Conservation (phyloP, 2,888 invertebrate genomes). For the Drosophila cognata region DNA sequence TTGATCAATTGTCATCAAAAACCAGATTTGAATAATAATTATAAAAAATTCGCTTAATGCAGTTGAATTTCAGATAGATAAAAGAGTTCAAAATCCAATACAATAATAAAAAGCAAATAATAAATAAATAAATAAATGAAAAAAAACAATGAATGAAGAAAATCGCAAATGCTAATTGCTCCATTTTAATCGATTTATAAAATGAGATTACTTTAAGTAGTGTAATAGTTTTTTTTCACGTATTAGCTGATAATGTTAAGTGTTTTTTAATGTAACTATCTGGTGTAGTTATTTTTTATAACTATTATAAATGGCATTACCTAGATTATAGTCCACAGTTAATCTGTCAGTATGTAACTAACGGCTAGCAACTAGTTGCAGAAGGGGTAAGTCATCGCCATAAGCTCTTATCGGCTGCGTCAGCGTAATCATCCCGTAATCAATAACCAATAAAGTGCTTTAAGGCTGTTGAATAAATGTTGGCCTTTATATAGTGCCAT, state of each 20-base stretch:
- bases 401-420: slow-evolving; percentile 49
- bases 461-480: slow-evolving; percentile 28
- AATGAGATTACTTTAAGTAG: not conserved
- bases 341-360: slow-evolving; percentile 24
- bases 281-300: not conserved
- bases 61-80: no score
- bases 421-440: slow-evolving; percentile 60
- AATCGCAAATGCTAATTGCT: not conserved
- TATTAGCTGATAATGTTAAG: not conserved
- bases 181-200: not conserved
- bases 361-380: slow-evolving; percentile 11
- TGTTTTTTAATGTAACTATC: no score
- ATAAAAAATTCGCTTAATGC: no score
- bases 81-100: no score
- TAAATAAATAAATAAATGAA: not conserved
- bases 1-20: no score
- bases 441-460: slow-evolving; percentile 55
- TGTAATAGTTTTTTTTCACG: not conserved
- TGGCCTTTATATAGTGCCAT: slow-evolving; percentile 53
- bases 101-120: no score
- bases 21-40: no score
- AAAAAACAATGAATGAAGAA: not conserved
- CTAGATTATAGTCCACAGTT: slow-evolving; percentile 21
- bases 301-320: not conserved
- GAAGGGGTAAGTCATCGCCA: slow-evolving; percentile 59